Percentiles rank a stretch among this genome's conserved stretches.
These are phyloP conservation scores for Delphinapterus leucas DNA, from an alignment of 2,113 vertebrate genomes.

Conservation along the genomic window DNA sequence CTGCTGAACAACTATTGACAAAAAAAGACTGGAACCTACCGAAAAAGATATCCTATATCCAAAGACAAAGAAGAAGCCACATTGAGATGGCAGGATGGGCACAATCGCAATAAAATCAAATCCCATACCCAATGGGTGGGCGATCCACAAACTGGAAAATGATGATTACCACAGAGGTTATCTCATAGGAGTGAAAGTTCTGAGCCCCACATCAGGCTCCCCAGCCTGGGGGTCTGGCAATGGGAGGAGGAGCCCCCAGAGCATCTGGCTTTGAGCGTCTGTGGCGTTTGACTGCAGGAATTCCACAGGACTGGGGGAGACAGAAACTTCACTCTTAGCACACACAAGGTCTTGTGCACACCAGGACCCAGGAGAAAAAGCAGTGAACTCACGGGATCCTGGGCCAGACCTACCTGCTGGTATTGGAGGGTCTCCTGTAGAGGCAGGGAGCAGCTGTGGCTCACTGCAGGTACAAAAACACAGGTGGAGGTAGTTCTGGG, in stretches of 20 bases:
- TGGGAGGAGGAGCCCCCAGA: neutral
- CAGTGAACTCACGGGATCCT: neutral
- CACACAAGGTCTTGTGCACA: neutral
- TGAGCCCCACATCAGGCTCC: neutral
- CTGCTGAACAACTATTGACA: neutral
- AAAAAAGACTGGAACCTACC: no score
- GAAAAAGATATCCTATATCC: neutral
- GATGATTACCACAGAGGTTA: neutral
- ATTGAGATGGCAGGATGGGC: neutral
- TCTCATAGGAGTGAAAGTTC: neutral
- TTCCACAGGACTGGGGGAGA: neutral
- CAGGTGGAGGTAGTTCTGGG: neutral
- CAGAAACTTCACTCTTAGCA: neutral
- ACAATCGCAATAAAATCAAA: no score
- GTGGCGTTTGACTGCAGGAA: neutral
- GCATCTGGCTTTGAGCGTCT: neutral
- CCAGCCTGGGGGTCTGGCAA: neutral
- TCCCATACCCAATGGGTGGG: no score
- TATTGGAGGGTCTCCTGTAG: neutral
- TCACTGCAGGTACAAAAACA: neutral
- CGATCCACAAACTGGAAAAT: neutral
- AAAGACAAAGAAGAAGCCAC: neutral
- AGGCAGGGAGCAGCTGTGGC: neutral
- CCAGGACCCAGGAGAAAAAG: neutral
- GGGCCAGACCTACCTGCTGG: neutral